Evolutionary conservation across 2,797 vertebrate genomes (phyloP).

Genomic region (Acomys russatus): DNA sequence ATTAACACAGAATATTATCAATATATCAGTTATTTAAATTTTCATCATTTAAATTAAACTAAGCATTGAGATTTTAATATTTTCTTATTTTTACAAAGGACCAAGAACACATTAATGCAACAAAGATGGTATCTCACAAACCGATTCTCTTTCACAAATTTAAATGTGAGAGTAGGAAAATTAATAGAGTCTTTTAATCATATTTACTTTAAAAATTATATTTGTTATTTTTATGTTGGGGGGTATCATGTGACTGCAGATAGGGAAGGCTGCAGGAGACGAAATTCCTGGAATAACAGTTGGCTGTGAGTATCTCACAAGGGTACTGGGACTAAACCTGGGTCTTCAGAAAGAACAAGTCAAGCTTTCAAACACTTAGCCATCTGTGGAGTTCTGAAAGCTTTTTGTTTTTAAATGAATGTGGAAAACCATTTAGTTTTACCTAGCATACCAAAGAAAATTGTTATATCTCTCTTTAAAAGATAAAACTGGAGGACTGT

Average conservation of each 20-base stretch:
- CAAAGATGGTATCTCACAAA: neutral
- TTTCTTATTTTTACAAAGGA: neutral
- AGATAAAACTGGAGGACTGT: neutral
- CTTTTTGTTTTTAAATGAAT: neutral
- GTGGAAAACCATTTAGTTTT: constrained; percentile 11
- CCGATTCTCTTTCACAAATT: neutral
- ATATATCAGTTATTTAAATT: neutral
- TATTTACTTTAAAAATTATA: neutral
- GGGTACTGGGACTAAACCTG: neutral
- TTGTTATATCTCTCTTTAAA: constrained; percentile 7
- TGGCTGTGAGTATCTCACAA: neutral
- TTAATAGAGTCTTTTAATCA: neutral
- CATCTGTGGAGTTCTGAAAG: too few species aligned
- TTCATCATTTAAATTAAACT: neutral
- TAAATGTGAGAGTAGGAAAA: neutral
- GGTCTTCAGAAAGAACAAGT: neutral
- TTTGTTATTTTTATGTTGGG: neutral
- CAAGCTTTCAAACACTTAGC: too few species aligned
- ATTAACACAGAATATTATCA: neutral
- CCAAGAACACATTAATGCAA: neutral
- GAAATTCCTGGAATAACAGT: neutral
- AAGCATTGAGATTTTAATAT: neutral
- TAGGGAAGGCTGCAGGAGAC: neutral
- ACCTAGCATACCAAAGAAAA: constrained; percentile 4
- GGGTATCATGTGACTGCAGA: neutral